A percentile compares a stretch with the other conserved stretches of the same genome.
These are phyloP conservation scores for Pseudococcus viburni DNA, from an alignment of 2,888 invertebrate genomes.

Conservation along the genomic window DNA sequence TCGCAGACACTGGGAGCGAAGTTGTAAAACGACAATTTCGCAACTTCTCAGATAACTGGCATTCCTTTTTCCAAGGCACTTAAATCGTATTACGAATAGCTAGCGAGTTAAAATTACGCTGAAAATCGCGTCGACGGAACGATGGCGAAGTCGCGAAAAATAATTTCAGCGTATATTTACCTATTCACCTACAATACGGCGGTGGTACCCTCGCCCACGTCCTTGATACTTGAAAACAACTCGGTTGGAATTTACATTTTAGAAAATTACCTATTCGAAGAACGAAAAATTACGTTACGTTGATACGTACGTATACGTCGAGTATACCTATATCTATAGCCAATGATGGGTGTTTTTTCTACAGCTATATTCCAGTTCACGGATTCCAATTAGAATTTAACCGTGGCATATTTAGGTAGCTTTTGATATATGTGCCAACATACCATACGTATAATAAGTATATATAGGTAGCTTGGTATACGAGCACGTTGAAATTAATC, in stretches of 20 bases:
- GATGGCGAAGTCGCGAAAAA: neutral
- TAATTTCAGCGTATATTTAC: neutral
- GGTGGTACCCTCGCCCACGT: neutral
- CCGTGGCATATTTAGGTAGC: neutral
- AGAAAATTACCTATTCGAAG: neutral
- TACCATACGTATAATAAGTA: no score
- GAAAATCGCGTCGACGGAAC: neutral
- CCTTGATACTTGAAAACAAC: neutral
- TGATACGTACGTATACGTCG: neutral
- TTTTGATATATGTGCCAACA: neutral
- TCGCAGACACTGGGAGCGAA: neutral
- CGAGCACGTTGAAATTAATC: slow-evolving; percentile 9
- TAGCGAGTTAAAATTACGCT: neutral
- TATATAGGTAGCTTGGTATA: no score
- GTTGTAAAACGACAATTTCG: neutral
- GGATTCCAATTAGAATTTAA: neutral
- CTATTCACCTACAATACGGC: neutral
- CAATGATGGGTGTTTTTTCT: neutral
- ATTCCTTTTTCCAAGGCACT: neutral
- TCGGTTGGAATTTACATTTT: neutral
- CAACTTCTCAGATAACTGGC: neutral
- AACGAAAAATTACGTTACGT: neutral
- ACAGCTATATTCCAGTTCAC: neutral
- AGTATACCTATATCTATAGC: neutral
- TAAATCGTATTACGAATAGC: neutral